Base-by-base conservation (phyloP, 2,797 vertebrate genomes). In the Sebastes cheni region DNA sequence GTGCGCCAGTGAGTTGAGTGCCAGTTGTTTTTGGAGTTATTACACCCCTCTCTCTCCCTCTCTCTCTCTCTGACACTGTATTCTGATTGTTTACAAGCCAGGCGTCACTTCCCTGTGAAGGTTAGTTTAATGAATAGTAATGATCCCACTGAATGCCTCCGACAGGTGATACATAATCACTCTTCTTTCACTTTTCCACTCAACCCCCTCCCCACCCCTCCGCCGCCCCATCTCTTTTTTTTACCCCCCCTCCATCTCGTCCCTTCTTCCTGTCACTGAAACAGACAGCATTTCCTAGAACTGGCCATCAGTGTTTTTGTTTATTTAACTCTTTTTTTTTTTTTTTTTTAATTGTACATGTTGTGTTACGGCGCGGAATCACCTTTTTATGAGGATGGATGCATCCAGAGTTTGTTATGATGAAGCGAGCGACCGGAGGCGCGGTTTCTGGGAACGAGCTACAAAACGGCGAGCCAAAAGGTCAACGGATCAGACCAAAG, bases 121-220 rank as follows among this genome's bases (percentile, higher is more conserved):
- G 97, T 97, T 98, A 97, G 97, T 97, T 97, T 98, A 98, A 98
- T 97, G 96, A 97, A 97, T 95, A 97, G 95, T 96, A 97, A 98
- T 96, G 95, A 92, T 97, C 94, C 82, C 87, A 91, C 91, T 95
- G 93, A 96, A 89, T 86, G 90, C 84, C 95, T 92, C 90, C 93
- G 95, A 95, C 91, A 96, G 94, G 95, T 93, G 92, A 95, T 87
- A 94, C 90, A 92, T 95, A 96, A 91, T 94, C 89, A 88, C 93
- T 94, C 95, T 93, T 95, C 89, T 86, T 82, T 86, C 82, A 90
- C 88, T 93, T 90, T 91, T 88, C 84, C 85, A 84, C 83, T 90
- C 84, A 86, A 71, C 61, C 85, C 72, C 71, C 77, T 55, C 75
- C 77, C 64, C 80, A 54, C 34, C 60, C 75, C 74, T 81, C 66